Evolutionary conservation across 2,797 vertebrate genomes (phyloP).

Genomic region (Chloroceryle inda): DNA sequence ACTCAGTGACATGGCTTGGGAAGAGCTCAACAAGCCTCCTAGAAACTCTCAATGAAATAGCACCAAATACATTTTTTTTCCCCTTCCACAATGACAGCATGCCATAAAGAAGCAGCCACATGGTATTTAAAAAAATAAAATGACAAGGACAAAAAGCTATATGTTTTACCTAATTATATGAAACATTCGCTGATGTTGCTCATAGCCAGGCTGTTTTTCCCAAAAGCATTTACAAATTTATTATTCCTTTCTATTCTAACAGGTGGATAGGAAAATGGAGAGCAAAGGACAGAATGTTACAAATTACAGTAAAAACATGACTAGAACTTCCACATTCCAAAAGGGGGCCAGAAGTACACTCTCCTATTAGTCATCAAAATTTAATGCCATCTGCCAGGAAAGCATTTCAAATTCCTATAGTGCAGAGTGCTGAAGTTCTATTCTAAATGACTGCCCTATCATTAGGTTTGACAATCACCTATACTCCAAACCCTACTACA

Average conservation of each 20-base stretch:
- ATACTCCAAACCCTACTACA: background rate
- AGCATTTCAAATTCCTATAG: background rate
- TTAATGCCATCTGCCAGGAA: background rate
- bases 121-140: accelerated
- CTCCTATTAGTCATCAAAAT: background rate
- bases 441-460: background rate
- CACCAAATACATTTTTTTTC: background rate
- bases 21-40: background rate
- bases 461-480: background rate
- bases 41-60: background rate
- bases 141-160: background rate
- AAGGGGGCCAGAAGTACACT: background rate
- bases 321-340: background rate
- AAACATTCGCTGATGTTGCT: background rate
- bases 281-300: background rate
- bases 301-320: background rate
- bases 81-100: background rate
- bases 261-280: background rate
- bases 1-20: accelerated
- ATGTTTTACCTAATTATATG: background rate
- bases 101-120: background rate
- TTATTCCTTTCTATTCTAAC: background rate
- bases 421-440: background rate
- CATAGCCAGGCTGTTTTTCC: background rate
- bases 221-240: background rate